A percentile compares a stretch with the other conserved stretches of the same genome.
phyloP scores from a whole-genome alignment of 2,888 invertebrate genomes.

The Toxonevra muliebris region DNA sequence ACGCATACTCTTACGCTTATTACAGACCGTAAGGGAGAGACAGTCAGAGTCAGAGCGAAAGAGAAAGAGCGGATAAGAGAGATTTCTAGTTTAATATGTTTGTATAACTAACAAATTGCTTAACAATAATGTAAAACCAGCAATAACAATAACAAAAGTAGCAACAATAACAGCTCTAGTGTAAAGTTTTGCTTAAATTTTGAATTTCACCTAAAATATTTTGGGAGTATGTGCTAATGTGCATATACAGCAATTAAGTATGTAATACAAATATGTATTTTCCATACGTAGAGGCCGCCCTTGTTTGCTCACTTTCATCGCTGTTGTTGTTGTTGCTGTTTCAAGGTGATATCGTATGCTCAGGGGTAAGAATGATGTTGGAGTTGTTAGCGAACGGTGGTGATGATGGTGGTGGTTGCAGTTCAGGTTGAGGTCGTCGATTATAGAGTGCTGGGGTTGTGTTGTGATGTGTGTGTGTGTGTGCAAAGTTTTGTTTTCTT shows the following conservation, averaged over 20 bases:
- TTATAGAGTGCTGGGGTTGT: no score
- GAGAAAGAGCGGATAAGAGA: background rate
- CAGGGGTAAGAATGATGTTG: background rate
- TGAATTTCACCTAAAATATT: background rate
- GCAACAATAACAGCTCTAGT: background rate
- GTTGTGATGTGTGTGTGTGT: background rate
- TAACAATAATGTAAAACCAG: constrained; percentile 22
- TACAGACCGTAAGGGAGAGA: no score
- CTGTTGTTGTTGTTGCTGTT: no score
- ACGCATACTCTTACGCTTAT: no score
- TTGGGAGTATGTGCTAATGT: no score
- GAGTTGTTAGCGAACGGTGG: background rate
- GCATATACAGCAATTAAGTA: no score
- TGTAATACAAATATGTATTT: no score
- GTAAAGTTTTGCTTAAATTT: background rate
- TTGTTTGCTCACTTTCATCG: no score
- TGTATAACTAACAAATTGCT: constrained; percentile 43
- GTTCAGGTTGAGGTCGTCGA: no score
- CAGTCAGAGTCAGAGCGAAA: no score
- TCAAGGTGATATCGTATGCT: no score
- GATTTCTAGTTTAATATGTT: constrained; percentile 1
- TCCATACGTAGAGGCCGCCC: no score
- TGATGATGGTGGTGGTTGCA: background rate
- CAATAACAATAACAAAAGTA: background rate
- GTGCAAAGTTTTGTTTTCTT: background rate